These are phyloP conservation scores for Gorsachius goisagi DNA, from an alignment of 2,113 vertebrate genomes.

Conservation along the genomic window DNA sequence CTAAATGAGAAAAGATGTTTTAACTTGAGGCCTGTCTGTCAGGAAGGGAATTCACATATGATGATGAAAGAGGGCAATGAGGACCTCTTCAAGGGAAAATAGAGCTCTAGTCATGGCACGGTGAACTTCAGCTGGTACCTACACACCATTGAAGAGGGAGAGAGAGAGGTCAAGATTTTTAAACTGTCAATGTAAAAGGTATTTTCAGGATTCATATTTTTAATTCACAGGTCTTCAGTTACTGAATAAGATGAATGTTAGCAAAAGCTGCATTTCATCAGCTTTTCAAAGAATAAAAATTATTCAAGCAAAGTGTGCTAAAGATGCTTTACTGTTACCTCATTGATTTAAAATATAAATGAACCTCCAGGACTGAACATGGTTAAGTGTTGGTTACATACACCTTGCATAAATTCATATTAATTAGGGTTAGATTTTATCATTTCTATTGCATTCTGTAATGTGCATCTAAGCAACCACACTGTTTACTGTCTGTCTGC, in stretches of 20 bases:
- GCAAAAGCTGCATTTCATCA: not conserved
- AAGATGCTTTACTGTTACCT: not conserved
- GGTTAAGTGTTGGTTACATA: not conserved
- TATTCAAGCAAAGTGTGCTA: not conserved
- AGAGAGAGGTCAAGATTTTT: not conserved
- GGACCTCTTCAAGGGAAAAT: not conserved
- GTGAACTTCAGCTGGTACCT: not conserved
- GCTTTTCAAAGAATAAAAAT: not conserved
- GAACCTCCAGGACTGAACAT: not conserved
- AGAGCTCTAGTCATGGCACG: not conserved
- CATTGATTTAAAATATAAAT: not conserved
- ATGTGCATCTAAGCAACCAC: not conserved
- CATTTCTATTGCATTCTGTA: not conserved
- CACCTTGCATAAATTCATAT: not conserved
- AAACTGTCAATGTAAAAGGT: not conserved
- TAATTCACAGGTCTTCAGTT: not conserved
- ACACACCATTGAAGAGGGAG: not conserved
- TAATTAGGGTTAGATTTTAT: not conserved
- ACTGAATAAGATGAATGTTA: not conserved
- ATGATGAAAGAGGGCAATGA: not conserved
- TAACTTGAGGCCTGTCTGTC: not conserved
- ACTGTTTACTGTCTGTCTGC: not conserved
- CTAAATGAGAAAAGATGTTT: slow-evolving; percentile 2
- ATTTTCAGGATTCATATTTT: not conserved
- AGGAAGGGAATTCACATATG: not conserved